Conservation (phyloP, 2,113 vertebrate genomes). For the Fulica atra region DNA sequence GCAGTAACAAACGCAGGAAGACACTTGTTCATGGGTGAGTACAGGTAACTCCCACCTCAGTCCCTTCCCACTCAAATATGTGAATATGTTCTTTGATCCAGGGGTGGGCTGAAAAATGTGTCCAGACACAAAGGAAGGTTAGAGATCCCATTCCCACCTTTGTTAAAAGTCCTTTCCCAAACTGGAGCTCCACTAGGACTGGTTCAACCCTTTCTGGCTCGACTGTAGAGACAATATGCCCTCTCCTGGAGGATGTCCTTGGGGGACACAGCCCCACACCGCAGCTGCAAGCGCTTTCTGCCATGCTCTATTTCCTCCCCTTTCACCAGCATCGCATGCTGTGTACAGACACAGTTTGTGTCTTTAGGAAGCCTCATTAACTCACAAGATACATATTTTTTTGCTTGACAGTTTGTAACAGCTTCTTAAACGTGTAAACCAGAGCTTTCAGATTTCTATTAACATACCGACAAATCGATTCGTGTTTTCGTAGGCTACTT, state of each 20-base stretch:
- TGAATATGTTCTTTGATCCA: not conserved
- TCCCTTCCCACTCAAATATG: not conserved
- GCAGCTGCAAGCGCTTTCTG: not conserved
- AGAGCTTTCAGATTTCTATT: conserved; percentile 50
- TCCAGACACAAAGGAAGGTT: not conserved
- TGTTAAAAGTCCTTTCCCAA: not conserved
- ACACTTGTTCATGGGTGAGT: not conserved
- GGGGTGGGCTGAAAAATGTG: not conserved
- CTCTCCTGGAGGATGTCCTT: not conserved
- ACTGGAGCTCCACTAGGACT: not conserved
- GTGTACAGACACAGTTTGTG: not conserved
- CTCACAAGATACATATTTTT: conserved; percentile 64
- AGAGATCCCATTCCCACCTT: not conserved
- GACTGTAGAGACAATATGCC: not conserved
- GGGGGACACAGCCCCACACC: not conserved
- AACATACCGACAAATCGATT: conserved; percentile 55
- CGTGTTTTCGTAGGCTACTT: conserved; percentile 60
- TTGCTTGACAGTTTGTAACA: conserved; percentile 72
- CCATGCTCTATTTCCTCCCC: not conserved
- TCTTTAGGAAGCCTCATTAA: conserved; percentile 77
- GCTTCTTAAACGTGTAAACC: conserved; percentile 75
- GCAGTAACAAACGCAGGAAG: rapidly evolving
- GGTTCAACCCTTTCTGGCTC: not conserved
- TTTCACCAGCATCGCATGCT: not conserved
- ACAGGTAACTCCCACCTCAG: not conserved